Conservation (phyloP, 2,797 vertebrate species). For the Neosilurus hyrtlii region DNA sequence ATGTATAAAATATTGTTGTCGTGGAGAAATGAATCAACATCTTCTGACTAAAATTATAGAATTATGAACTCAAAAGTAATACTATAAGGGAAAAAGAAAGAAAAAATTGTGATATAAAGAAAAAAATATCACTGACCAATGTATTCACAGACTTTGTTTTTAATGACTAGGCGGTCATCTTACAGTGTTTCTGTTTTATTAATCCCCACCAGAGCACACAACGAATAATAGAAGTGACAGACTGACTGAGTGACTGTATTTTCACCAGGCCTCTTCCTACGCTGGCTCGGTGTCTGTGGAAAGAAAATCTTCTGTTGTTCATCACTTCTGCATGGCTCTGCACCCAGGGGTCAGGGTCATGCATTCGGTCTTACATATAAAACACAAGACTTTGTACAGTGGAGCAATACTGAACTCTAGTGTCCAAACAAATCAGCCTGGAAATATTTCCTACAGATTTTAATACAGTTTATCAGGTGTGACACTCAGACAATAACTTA, state of each 20-base stretch:
- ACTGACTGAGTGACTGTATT: neutral
- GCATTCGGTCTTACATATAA: constrained; percentile 28
- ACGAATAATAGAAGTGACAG: neutral
- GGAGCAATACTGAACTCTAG: constrained; percentile 92
- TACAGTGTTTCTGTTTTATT: neutral
- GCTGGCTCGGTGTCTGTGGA: neutral
- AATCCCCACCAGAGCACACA: neutral
- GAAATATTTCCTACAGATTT: constrained; percentile 1
- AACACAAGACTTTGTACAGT: constrained; percentile 58
- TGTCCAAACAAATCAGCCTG: constrained; percentile 59
- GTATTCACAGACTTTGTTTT: neutral
- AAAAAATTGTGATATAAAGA: too few species aligned
- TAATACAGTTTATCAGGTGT: neutral
- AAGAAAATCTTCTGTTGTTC: constrained; percentile 10
- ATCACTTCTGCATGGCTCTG: neutral
- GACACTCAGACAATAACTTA: neutral
- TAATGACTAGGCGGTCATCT: neutral
- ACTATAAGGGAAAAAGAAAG: too few species aligned
- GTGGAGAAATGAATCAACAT: too few species aligned
- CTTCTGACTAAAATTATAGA: too few species aligned
- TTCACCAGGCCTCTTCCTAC: neutral
- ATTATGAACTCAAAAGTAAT: too few species aligned
- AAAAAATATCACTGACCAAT: neutral
- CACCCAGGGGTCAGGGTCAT: constrained; percentile 41
- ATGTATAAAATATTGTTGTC: too few species aligned